These are phyloP conservation scores for Monochamus saltuarius DNA, from an alignment of 1,140 invertebrate genomes.

Conservation along the genomic window DNA sequence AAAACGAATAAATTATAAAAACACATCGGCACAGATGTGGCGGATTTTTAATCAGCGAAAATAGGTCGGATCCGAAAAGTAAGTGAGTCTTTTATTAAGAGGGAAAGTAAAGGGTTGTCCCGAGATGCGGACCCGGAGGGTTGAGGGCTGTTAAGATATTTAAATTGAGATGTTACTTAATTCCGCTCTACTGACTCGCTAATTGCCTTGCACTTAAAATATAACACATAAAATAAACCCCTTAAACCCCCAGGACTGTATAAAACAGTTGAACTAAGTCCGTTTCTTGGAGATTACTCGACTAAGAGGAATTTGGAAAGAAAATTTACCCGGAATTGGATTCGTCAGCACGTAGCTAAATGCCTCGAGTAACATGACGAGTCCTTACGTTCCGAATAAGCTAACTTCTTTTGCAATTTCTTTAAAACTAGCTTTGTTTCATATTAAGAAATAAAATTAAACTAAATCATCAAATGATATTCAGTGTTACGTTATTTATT, in stretches of 20 bases:
- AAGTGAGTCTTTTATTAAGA: slow-evolving; percentile 19
- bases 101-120: slow-evolving; percentile 27
- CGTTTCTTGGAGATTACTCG: too few relatives aligned
- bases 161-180: slow-evolving; percentile 47
- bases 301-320: too few relatives aligned
- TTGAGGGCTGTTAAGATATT: slow-evolving; percentile 36
- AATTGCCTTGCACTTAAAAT: slow-evolving; percentile 40
- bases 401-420: too few relatives aligned
- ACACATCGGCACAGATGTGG: slow-evolving; percentile 36
- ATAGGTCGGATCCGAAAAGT: slow-evolving; percentile 22
- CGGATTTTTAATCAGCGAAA: slow-evolving; percentile 36
- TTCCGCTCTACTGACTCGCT: slow-evolving; percentile 45
- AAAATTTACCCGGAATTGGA: too few relatives aligned
- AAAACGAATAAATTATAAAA: slow-evolving; percentile 18
- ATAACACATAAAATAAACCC: slow-evolving; percentile 35
- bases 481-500: too few relatives aligned
- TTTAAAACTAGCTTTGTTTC: too few relatives aligned
- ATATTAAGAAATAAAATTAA: too few relatives aligned
- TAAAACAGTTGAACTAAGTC: too few relatives aligned
- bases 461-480: too few relatives aligned
- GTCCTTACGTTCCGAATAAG: too few relatives aligned
- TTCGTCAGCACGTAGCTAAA: too few relatives aligned
- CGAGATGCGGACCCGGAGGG: slow-evolving; percentile 26
- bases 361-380: too few relatives aligned
- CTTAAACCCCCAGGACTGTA: slow-evolving; percentile 16